Conservation (phyloP, 2,888 invertebrate species). For the Carabus problematicus region DNA sequence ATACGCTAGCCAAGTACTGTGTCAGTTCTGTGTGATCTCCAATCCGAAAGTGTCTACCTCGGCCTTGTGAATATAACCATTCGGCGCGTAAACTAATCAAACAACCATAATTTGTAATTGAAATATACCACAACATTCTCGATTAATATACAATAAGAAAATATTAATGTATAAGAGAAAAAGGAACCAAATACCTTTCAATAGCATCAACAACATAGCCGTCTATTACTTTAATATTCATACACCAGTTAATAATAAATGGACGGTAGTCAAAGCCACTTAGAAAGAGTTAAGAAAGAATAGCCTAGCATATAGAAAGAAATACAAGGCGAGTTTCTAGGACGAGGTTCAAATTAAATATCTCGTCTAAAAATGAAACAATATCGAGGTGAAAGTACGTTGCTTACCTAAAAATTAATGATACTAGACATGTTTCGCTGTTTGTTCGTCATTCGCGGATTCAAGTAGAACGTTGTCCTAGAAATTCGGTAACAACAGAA, state of each 20-base stretch:
- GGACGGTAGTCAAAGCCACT: slow-evolving; percentile 93
- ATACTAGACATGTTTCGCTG: too few species aligned
- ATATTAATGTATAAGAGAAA: slow-evolving; percentile 31
- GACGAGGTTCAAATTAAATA: too few species aligned
- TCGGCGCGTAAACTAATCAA: slow-evolving; percentile 82
- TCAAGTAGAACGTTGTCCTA: not conserved
- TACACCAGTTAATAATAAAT: slow-evolving; percentile 92
- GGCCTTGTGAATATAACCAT: slow-evolving; percentile 95
- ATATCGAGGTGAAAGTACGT: not conserved
- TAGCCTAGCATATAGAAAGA: too few species aligned
- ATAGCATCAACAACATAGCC: slow-evolving; percentile 89
- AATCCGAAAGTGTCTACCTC: slow-evolving; percentile 84
- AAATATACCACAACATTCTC: too few species aligned
- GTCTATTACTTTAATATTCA: slow-evolving; percentile 86
- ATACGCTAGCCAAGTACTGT: slow-evolving; percentile 83
- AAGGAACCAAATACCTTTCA: slow-evolving; percentile 72
- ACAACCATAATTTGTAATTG: too few species aligned
- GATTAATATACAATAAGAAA: slow-evolving; percentile 17
- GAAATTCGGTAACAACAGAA: too few species aligned
- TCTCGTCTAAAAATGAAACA: not conserved
- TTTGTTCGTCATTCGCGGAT: not conserved
- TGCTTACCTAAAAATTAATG: not conserved
- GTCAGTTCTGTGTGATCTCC: slow-evolving; percentile 85
- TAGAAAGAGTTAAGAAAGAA: slow-evolving; percentile 55
- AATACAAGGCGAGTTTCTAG: too few species aligned